Percentiles rank a stretch among this genome's conserved stretches.
phyloP scores from a whole-genome alignment of 2,888 invertebrate genomes.

The Alviniconcha strummeri region DNA sequence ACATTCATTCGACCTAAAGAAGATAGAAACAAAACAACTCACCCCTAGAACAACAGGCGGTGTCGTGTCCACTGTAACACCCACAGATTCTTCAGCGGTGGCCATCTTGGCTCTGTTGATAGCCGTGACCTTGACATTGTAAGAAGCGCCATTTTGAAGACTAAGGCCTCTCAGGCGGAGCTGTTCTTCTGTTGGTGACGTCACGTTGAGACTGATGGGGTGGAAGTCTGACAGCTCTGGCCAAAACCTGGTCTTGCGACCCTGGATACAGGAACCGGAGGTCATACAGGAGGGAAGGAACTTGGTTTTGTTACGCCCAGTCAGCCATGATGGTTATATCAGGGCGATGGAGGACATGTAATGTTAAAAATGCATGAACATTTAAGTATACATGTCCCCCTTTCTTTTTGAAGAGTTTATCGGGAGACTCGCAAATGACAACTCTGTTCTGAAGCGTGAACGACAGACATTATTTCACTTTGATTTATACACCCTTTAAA shows the following conservation, averaged over 20 bases:
- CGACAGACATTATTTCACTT: too few relatives aligned
- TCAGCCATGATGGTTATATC: too few relatives aligned
- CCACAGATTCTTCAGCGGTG: slow-evolving; percentile 48
- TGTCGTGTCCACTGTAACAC: slow-evolving; percentile 54
- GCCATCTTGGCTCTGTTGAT: slow-evolving; percentile 41
- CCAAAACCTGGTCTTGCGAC: slow-evolving; percentile 17
- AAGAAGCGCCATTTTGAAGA: slow-evolving; percentile 41
- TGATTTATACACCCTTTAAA: too few relatives aligned
- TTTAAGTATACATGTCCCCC: too few relatives aligned
- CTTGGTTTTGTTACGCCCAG: too few relatives aligned
- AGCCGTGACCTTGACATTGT: slow-evolving; percentile 42
- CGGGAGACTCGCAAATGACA: too few relatives aligned
- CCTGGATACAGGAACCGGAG: neutral
- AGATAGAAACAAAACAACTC: neutral
- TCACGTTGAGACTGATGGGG: neutral
- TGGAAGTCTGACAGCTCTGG: slow-evolving; percentile 9
- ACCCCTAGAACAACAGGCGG: slow-evolving; percentile 48
- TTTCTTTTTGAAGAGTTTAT: too few relatives aligned
- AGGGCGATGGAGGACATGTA: too few relatives aligned
- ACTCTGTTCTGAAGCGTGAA: too few relatives aligned
- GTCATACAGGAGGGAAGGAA: too few relatives aligned
- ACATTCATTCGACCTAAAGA: too few relatives aligned
- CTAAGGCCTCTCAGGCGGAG: neutral
- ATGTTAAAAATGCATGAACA: too few relatives aligned
- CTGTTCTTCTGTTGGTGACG: neutral